Evolutionary conservation across 2,888 invertebrate species (phyloP), one percentile per base, ranked within the genome.

Genomic region (Yponomeuta cagnagella): DNA sequence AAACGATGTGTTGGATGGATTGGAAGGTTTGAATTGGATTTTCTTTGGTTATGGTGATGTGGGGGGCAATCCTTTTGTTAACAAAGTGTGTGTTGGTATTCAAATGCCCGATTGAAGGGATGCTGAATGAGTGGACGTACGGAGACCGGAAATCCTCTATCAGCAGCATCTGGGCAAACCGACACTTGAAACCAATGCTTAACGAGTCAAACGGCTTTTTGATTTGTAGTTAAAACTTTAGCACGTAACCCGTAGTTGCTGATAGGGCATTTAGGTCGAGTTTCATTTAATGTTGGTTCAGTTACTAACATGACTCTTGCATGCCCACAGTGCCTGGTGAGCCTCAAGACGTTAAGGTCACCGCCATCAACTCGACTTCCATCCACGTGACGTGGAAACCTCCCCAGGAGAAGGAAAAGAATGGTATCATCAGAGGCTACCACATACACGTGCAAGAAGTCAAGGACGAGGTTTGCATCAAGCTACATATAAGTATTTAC

Each of bases 401-500:
- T 9, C 99, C 99, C 0, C 94, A 94, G 73, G 96, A 96, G 77
- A 97, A 97, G 80, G 98, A 98, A 79, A 95, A 97, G 74, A 98
- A 99, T 84, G 99, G 99, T 68, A 96, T 98, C 76, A 98, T 99
- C 77, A 94, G 98, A 73, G 99, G 99, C 43, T 99, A 99, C 90
- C 98, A 99, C 85, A 97, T 99, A 72, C 97, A 98, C 84, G 96
- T 98, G 1, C 98, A 98, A 86, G 98, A 98, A 93, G 94, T 96
- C 68, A 95, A 96, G 81, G 96, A 96, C 83, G 96, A 97, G 94
- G 97, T 97, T 85, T 82, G 83, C 43, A 64, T 70, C 12, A 58
- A 12, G 52, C 52, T 3, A 33, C 33, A n/a, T n/a, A n/a, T n/a
- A n/a, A 5, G 43, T 43, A 43, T 43, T 43, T 43, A 43, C 8